These are phyloP conservation scores for Athalia circularis DNA, from an alignment of 2,888 invertebrate species.

Conservation along the genomic window DNA sequence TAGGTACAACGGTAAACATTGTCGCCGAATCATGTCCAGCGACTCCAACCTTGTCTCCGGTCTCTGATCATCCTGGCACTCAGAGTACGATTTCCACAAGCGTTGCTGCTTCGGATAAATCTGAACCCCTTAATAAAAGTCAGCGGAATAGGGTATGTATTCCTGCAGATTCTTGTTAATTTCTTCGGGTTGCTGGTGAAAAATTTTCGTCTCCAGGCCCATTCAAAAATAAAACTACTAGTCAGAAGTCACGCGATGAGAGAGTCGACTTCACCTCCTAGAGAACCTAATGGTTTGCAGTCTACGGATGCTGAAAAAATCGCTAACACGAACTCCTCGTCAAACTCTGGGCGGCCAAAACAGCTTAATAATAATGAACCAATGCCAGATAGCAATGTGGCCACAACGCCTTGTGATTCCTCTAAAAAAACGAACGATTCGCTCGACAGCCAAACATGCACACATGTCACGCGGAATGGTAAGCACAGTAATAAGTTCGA, in stretches of 20 bases:
- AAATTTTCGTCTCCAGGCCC: constrained; percentile 74
- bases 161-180: not conserved
- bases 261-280: constrained; percentile 83
- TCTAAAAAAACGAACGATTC: constrained; percentile 69
- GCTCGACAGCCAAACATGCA: constrained; percentile 70
- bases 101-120: constrained; percentile 56
- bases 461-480: constrained; percentile 68
- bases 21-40: constrained; percentile 59
- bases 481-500: not conserved
- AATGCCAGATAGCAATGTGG: constrained; percentile 68
- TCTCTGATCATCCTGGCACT: constrained; percentile 56
- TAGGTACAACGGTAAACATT: constrained; percentile 69
- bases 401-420: constrained; percentile 60
- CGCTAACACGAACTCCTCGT: constrained; percentile 49
- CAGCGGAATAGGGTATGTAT: constrained; percentile 68
- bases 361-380: constrained; percentile 70
- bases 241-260: constrained; percentile 94
- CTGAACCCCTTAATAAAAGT: constrained; percentile 67
- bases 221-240: constrained; percentile 87
- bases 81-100: constrained; percentile 44
- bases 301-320: constrained; percentile 61
- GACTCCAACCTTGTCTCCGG: constrained; percentile 56
- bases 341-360: constrained; percentile 47
- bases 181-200: not conserved
- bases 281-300: constrained; percentile 72